phyloP scores from a whole-genome alignment of 2,113 vertebrate species.

The Phrynosoma blainvillii region DNA sequence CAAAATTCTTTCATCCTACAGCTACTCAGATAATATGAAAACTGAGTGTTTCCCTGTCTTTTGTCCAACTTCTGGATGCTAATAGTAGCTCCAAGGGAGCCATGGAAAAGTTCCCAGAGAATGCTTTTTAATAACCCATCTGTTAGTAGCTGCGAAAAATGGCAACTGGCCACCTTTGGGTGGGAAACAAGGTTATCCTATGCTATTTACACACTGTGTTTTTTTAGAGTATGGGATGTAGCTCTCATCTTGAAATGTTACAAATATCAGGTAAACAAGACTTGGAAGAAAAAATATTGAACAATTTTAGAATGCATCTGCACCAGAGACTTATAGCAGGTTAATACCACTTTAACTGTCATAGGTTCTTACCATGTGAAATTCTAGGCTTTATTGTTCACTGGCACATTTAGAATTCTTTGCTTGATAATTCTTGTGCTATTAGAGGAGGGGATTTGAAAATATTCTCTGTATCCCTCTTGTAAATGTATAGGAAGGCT shows the following conservation, averaged over 20 bases:
- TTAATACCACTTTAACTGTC: too few species aligned
- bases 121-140: constrained; percentile 13
- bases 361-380: too few species aligned
- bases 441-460: too few species aligned
- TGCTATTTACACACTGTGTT: not conserved
- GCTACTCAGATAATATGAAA: not conserved
- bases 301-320: too few species aligned
- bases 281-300: not conserved
- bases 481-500: too few species aligned
- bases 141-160: not conserved
- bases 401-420: too few species aligned
- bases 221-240: not conserved
- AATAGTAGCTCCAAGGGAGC: not conserved
- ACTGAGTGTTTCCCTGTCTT: not conserved
- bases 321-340: too few species aligned
- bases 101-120: not conserved
- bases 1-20: not conserved
- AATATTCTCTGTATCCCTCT: too few species aligned
- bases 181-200: not conserved
- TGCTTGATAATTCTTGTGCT: too few species aligned
- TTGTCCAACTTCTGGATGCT: not conserved
- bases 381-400: too few species aligned
- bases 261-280: not conserved
- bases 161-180: not conserved
- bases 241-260: not conserved